Percentiles rank a stretch among this genome's conserved stretches.
Evolutionary conservation across 2,888 invertebrate species (phyloP).

Genomic region (Athrips mouffetella): DNA sequence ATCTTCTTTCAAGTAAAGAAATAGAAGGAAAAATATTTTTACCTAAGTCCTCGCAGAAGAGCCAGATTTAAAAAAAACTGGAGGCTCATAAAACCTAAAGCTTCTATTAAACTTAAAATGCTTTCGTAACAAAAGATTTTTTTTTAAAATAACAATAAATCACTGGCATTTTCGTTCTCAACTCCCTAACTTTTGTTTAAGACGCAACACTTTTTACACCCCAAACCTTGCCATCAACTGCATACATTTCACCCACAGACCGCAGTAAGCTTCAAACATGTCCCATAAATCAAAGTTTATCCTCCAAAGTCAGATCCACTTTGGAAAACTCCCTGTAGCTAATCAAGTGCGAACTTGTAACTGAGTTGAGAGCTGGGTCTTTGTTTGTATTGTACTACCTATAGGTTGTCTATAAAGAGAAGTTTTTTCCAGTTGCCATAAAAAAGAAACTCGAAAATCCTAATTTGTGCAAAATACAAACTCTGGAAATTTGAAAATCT

Average conservation of each 20-base stretch:
- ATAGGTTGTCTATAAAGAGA: neutral
- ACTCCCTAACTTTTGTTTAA: neutral
- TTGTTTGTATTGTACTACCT: neutral
- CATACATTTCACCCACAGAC: conserved; percentile 1
- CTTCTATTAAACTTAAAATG: neutral
- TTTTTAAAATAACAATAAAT: neutral
- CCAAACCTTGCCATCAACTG: neutral
- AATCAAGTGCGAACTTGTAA: conserved; percentile 66
- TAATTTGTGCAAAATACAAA: too few relatives aligned
- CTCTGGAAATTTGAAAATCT: too few relatives aligned
- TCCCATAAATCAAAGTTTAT: conserved; percentile 27
- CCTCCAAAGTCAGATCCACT: conserved; percentile 10
- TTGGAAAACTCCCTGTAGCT: conserved; percentile 47
- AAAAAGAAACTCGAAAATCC: too few relatives aligned
- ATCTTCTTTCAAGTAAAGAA: too few relatives aligned
- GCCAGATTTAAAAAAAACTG: too few relatives aligned
- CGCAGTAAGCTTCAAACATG: conserved; percentile 27
- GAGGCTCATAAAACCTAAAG: neutral
- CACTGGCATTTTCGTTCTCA: neutral
- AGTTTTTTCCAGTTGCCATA: neutral
- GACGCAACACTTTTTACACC: neutral
- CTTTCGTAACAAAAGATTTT: neutral
- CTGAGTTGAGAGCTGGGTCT: conserved; percentile 38
- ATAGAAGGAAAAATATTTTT: too few relatives aligned
- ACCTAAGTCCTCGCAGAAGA: too few relatives aligned